Base-by-base conservation (phyloP, 64 coral and sea anemone species). In the Dendronephthya gigantea region DNA sequence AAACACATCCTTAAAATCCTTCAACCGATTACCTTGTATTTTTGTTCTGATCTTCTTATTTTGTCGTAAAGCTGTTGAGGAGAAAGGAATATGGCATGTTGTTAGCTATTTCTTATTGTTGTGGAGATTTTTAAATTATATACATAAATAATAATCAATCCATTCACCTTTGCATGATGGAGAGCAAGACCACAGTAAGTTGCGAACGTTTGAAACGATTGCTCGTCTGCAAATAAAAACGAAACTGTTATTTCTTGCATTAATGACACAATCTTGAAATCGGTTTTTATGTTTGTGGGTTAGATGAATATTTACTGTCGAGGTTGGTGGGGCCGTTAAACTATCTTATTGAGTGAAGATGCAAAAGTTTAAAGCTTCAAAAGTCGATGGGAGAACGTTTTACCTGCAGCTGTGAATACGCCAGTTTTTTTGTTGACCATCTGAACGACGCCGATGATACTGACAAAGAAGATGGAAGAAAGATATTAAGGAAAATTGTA, bases 371-470 rank as follows among this genome's bases (percentile, higher is more conserved):
- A 62, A 62, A 62, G 22, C 19, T n/a, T 6, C 55, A 27, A 62
- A 23, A 27, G 0, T 1, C 0, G 25, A 62, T 0, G 8, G 8
- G 55, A 62, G 25, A 22, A 62, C 19, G 25, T 58, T 27, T 86
- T 87, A 98, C 95, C 95, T 86, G 95, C 92, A 28, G 95, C 89
- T 50, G 87, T 92, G 36, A 98, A 98, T 0, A 98, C 95, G 34
- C 95, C 95, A 11, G 86, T 93, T 66, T 98, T 98, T 40, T 98
- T 98, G 82, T 98, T 98, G 12, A 98, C 95, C 95, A 98, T 98
- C 84, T 98, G 95, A 37, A 98, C 95, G 13, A 98, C 95, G 35
- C 95, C 95, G 33, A 98, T 98, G 49, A 93, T 98, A 65, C 95
- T 98, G 74, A 86, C 35, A 29, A 65, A 22, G 36, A 38, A 43